These are phyloP conservation scores for Clarias magur DNA, from an alignment of 2,113 vertebrate species.

Conservation along the genomic window DNA sequence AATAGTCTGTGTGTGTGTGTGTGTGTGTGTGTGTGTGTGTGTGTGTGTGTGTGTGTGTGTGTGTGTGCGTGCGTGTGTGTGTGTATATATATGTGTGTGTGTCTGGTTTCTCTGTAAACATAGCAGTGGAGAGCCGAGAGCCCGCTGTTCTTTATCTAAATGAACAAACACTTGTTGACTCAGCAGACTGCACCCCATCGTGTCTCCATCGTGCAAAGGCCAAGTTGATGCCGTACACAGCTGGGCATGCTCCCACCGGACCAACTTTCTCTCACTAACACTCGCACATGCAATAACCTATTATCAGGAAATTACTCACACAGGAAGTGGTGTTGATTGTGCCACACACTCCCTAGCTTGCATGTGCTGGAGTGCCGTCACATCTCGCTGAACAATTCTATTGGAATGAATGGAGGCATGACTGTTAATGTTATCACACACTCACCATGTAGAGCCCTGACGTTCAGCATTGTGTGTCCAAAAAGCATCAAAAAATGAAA, in stretches of 20 bases:
- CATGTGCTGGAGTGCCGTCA: not conserved
- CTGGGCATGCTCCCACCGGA: not conserved
- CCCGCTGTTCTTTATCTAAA: constrained; percentile 40
- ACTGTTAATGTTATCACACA: not conserved
- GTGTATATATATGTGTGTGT: constrained; percentile 9
- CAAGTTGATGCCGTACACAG: constrained; percentile 14
- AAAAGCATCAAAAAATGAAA: not conserved
- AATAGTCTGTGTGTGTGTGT: constrained; percentile 8
- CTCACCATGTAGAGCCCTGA: not conserved
- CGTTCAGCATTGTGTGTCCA: not conserved
- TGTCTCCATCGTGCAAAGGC: not conserved
- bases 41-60: not conserved
- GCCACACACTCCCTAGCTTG: not conserved
- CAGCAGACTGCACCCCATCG: constrained; percentile 37
- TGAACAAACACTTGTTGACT: constrained; percentile 40
- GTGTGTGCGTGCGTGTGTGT: not conserved
- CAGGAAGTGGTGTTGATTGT: constrained; percentile 15
- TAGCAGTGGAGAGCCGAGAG: not conserved
- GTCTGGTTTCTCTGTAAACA: constrained; percentile 13
- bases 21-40: not conserved
- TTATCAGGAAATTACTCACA: constrained; percentile 35
- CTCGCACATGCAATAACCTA: not conserved
- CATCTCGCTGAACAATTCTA: not conserved
- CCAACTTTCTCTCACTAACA: not conserved
- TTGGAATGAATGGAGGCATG: not conserved